These are phyloP conservation scores for Lophius piscatorius DNA, from an alignment of 2,113 vertebrate genomes.

Conservation along the genomic window DNA sequence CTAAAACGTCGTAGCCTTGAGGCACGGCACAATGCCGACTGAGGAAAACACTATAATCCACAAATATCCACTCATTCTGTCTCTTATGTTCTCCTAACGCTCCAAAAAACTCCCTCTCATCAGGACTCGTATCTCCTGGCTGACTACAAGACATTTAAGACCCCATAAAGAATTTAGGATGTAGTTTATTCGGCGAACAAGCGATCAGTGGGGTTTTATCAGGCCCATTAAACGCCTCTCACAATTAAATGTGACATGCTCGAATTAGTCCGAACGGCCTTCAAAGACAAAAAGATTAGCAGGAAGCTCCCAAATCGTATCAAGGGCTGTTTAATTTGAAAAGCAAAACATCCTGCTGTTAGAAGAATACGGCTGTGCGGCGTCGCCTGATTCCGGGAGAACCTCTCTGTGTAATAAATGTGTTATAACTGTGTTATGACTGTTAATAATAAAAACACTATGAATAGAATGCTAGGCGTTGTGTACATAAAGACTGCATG, in stretches of 20 bases:
- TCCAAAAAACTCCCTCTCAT: constrained; percentile 24
- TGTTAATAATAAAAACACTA: not conserved
- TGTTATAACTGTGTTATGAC: no score
- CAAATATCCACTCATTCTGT: constrained; percentile 13
- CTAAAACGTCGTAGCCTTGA: constrained; percentile 6
- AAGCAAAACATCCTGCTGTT: constrained; percentile 32
- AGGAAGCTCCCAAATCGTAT: constrained; percentile 41
- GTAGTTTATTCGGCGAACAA: constrained; percentile 67
- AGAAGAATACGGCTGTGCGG: constrained; percentile 4
- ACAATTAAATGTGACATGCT: constrained; percentile 70
- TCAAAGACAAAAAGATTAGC: constrained; percentile 62
- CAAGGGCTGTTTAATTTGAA: constrained; percentile 37
- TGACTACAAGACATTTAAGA: constrained; percentile 67
- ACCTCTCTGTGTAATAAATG: no score
- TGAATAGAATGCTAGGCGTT: not conserved
- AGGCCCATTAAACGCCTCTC: constrained; percentile 68
- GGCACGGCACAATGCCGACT: constrained; percentile 34
- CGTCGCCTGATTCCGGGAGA: not conserved
- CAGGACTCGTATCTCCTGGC: constrained; percentile 27
- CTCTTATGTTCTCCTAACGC: constrained; percentile 2
- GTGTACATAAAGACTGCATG: constrained; percentile 12
- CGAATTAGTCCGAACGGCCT: constrained; percentile 53
- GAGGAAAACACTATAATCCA: constrained; percentile 28
- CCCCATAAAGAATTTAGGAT: constrained; percentile 72
- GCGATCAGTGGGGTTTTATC: constrained; percentile 70